Evolutionary conservation across 1,140 invertebrate genomes (phyloP), one percentile per base, ranked within the genome.

Genomic region (Temnothorax nylanderi): DNA sequence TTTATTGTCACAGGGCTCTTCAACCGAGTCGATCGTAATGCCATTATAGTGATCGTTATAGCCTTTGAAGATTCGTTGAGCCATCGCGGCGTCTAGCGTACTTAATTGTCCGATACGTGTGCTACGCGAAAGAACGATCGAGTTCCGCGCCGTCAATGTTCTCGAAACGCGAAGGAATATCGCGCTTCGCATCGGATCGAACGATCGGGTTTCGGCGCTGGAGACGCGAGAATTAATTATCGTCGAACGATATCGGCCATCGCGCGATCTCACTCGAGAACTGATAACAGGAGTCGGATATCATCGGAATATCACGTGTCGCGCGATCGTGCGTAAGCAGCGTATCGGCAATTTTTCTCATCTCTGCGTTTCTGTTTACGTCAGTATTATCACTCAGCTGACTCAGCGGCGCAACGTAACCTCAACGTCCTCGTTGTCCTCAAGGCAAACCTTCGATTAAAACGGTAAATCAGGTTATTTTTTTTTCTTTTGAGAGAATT

Each of bases 41-140:
- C 97, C 97, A 91, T 96, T 96, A 74, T 97, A 98, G 71, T 96
- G 95, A 94, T 98, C 97, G 26, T 91, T 65, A n/a, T 92, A 90
- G 0, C 97, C 97, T 82, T 95, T 89, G 91, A 97, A 97, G 26
- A 82, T 87, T 21, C 41, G 54, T 1, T 75, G 84, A n/a, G 88
- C 34, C 90, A 90, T 92, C 0, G 51, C 64, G 6, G 16, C 54
- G 11, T 60, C 7, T 8, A 47, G 1, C 10, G 21, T 62, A 10
- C 41, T 16, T 21, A 81, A 58, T 86, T 44, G 62, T 32, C 13
- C 44, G 8, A 62, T 11, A 60, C 26, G 34, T 16, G 49, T 44
- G 47, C 10, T 80, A n/a, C 34, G 41, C 6, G 71, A 47, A 13
- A 21, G 13, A 34, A 56, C 11, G 3, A n/a, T 26, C 13, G 62